phyloP scores from a whole-genome alignment of 2,113 vertebrate species.

The Canis aureus region DNA sequence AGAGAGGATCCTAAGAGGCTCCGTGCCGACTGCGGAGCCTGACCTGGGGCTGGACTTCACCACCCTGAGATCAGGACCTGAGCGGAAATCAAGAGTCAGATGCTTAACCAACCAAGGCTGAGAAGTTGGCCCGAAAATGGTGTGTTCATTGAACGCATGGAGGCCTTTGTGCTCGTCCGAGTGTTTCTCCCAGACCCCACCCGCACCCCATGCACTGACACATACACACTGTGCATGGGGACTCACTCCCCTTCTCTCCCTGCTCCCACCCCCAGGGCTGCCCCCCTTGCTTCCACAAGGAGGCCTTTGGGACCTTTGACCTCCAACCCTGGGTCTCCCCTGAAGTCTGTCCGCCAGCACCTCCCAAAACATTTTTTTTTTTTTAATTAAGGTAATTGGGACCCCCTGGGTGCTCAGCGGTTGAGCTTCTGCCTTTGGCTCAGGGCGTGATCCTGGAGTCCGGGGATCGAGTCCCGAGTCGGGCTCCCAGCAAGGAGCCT shows the following conservation, averaged over 20 bases:
- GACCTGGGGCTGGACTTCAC: no score
- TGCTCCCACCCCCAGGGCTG: fast-evolving
- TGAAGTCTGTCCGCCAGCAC: not conserved
- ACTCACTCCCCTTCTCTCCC: not conserved
- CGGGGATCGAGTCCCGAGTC: no score
- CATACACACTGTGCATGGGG: not conserved
- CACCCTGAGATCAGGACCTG: no score
- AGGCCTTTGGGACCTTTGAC: not conserved
- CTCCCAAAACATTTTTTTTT: not conserved
- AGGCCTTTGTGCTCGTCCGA: not conserved
- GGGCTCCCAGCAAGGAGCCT: no score
- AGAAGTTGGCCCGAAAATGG: not conserved
- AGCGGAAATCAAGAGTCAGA: no score
- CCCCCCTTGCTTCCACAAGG: not conserved
- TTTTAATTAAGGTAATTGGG: no score
- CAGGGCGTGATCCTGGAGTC: no score
- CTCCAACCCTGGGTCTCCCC: not conserved
- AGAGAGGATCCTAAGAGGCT: not conserved
- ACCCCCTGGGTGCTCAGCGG: no score
- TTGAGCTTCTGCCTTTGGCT: no score
- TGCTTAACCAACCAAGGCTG: not conserved
- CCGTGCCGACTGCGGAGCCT: no score
- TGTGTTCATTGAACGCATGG: not conserved
- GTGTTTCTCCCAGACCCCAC: not conserved
- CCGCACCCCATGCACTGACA: not conserved